Evolutionary conservation across 2,113 vertebrate genomes (phyloP), one percentile per base, ranked within the genome.

Genomic region (Argyrosomus japonicus): DNA sequence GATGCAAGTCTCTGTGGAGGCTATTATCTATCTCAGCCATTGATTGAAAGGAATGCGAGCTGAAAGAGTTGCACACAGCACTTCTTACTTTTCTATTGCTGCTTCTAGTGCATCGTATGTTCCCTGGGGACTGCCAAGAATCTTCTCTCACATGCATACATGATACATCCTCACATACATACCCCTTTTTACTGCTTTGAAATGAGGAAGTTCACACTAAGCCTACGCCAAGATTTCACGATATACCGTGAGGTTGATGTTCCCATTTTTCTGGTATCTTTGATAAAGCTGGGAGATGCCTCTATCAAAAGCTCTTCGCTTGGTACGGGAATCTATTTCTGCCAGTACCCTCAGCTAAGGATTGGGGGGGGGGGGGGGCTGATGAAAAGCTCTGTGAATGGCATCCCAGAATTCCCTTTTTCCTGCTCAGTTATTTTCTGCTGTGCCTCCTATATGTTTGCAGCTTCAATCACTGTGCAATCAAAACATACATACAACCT

Each of bases 291-390:
- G 45, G 25, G 58, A 71, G 75, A 85, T 29, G 69, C 53, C 75
- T 88, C 75, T 80, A 87, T 89, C 84, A 87, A 82, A 91, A 91
- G 82, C 77, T 77, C 56, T 12, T 51, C 21, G 51, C 81, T 84
- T 50, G 19, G 68, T 45, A 13, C 83, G 62, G 84, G 45, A 47
- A 68, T 85, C 84, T 89, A 84, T 87, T 86, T 92, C 64, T 82
- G 84, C 81, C 48, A 6, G 32, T 54, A 78, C 77, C 79, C 48
- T 69, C 64, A 83, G 85, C 85, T 77, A 69, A 81, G 78, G 63
- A 75, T 61, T 18, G 45, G 61, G 32, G 32, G 7, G 25, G n/a
- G n/a, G n/a, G 32, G 32, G 29, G 32, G 32, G 32, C 32, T 36
- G 79, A 85, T 78, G 77, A 87, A 89, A 86, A 87, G 76, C 18